Conservation (phyloP, 2,888 invertebrate genomes). For the Sericinus montela region DNA sequence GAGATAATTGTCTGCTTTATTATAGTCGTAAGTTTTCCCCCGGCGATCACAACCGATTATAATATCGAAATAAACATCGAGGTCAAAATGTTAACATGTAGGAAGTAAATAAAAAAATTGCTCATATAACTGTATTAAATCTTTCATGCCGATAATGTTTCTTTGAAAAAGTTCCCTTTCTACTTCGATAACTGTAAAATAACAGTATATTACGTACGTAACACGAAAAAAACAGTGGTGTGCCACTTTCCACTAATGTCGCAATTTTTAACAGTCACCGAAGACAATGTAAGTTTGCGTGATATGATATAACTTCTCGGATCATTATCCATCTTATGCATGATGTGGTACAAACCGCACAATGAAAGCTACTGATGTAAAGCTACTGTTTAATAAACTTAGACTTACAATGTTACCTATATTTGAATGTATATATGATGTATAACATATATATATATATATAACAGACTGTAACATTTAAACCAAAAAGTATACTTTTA, state of each 20-base stretch:
- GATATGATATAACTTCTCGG: conserved; percentile 32
- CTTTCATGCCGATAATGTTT: conserved; percentile 11
- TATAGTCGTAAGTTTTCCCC: not conserved
- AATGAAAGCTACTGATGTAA: not conserved
- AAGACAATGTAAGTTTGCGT: conserved; percentile 24
- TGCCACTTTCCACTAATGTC: conserved; percentile 45
- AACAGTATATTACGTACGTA: conserved; percentile 25
- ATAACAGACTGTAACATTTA: no score
- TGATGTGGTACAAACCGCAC: not conserved
- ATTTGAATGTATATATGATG: no score
- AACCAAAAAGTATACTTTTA: no score
- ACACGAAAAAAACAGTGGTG: conserved; percentile 25
- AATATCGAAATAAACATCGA: conserved; percentile 3
- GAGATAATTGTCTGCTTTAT: no score
- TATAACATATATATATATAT: no score
- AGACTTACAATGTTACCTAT: no score
- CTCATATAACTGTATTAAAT: not conserved
- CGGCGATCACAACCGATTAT: no score
- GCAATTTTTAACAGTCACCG: conserved; percentile 27
- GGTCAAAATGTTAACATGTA: not conserved
- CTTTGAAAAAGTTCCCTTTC: conserved; percentile 15
- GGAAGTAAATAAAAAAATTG: not conserved
- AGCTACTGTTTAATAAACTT: not conserved
- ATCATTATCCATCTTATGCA: conserved; percentile 1
- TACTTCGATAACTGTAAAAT: conserved; percentile 17